A percentile compares a stretch with the other conserved stretches of the same genome.
These are phyloP conservation scores for Choloepus didactylus DNA, from an alignment of 2,797 vertebrate species.

Conservation along the genomic window DNA sequence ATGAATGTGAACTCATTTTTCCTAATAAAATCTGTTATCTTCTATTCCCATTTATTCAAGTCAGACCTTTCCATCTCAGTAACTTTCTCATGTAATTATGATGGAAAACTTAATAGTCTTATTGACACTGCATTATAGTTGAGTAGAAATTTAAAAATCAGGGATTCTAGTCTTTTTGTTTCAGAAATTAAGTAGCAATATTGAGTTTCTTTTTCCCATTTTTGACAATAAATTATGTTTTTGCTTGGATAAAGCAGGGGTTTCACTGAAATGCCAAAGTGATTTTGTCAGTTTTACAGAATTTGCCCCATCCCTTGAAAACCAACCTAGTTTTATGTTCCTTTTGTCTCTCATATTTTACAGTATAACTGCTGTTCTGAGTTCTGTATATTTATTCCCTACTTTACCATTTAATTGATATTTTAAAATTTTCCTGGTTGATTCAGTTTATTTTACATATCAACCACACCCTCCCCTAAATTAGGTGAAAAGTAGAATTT, in stretches of 20 bases:
- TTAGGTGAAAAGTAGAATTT: constrained; percentile 1
- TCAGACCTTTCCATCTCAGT: no score
- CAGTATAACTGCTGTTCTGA: not conserved
- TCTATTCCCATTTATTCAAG: no score
- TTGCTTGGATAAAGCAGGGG: not conserved
- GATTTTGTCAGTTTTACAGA: constrained; percentile 25
- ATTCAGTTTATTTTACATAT: not conserved
- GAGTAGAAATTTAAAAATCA: not conserved
- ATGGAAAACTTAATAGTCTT: not conserved
- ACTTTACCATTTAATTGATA: not conserved
- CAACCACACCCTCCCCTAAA: not conserved
- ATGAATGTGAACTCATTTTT: not conserved
- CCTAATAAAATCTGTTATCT: no score
- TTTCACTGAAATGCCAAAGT: not conserved
- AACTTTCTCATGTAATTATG: not conserved
- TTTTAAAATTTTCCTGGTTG: not conserved
- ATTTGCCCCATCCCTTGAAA: not conserved
- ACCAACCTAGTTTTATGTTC: not conserved
- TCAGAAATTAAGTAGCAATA: constrained; percentile 7
- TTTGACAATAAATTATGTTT: constrained; percentile 4
- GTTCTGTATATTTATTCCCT: not conserved
- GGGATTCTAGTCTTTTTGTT: not conserved
- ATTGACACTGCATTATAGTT: not conserved
- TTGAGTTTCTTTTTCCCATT: not conserved
- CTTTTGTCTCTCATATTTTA: not conserved